Base-by-base conservation (phyloP, 2,888 invertebrate genomes). In the Andrena trimmerana region DNA sequence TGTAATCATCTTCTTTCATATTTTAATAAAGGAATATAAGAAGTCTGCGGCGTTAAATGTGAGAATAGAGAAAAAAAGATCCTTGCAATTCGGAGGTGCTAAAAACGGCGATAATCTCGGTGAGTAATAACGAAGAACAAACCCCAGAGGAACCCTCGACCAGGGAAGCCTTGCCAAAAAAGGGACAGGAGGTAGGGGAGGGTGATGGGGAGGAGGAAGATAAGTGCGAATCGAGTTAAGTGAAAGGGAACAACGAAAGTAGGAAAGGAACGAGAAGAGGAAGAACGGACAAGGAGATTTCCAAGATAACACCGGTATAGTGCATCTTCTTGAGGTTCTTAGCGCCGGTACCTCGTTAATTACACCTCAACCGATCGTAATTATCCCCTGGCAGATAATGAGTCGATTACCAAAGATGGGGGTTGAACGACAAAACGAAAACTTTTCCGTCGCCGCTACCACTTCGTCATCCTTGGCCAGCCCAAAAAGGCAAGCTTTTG, bases 301-400 rank as follows among this genome's bases (percentile, higher is more conserved):
- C 65, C 10, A 69, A 87, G 88, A 88, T 88, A 88, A 81, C 77
- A 67, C 70, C 74, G 63, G 73, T 75, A 77, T 72, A 75, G 70
- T 74, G 78, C 78, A 68, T 80, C 73, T 71, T 78, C 59, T 67
- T 33, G 78, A 71, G 80, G 66, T 83, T 84, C 81, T 87, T 86
- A 81, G 79, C 86, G 82, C 84, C 89, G 84, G 85, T 87, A 80
- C 83, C 75, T 84, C 82, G 90, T 90, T 91, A 91, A 91, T 91
- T 91, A 89, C 87, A 88, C 86, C 83, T 82, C 81, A 77, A 83
- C 86, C 88, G 84, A 87, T 90, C 89, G 88, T 90, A 91, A 91
- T 91, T 91, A 91, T 86, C 89, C 86, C 82, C 71, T 57, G 79
- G 77, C 74, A 87, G 88, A 89, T 91, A 91, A 91, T 88, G 89